phyloP scores from a whole-genome alignment of 2,113 vertebrate genomes.

The Perca flavescens region DNA sequence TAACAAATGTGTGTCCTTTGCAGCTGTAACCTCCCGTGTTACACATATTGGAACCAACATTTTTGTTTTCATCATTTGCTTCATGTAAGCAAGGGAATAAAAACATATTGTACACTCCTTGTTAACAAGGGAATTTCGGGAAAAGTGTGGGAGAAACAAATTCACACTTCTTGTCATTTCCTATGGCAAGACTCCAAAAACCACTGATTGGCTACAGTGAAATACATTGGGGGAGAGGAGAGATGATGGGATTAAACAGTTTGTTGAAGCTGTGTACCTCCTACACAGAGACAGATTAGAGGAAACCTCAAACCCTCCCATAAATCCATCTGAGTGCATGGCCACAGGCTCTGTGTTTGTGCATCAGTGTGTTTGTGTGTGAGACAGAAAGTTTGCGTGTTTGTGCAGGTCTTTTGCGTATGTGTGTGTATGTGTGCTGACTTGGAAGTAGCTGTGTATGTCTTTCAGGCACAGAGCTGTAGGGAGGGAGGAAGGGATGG shows the following conservation, averaged over 20 bases:
- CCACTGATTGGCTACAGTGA: constrained; percentile 57
- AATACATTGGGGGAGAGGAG: constrained; percentile 23
- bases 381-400: constrained; percentile 19
- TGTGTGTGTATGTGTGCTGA: constrained; percentile 30
- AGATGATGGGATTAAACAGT: constrained; percentile 63
- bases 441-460: constrained; percentile 20
- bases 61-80: constrained; percentile 11
- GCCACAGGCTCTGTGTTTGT: constrained; percentile 45
- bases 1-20: neutral
- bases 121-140: constrained; percentile 45
- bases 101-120: neutral
- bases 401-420: constrained; percentile 34
- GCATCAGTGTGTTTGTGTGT: constrained; percentile 16
- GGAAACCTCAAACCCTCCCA: constrained; percentile 52
- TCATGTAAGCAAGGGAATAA: neutral
- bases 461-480: constrained; percentile 31
- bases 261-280: constrained; percentile 66
- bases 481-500: constrained; percentile 24
- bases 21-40: neutral
- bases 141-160: constrained; percentile 43
- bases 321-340: constrained; percentile 40
- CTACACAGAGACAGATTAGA: constrained; percentile 57
- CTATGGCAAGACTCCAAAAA: constrained; percentile 28
- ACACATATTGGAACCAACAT: neutral
- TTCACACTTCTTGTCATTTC: constrained; percentile 37